A percentile compares a stretch with the other conserved stretches of the same genome.
These are phyloP conservation scores for Macquaria ambigua DNA, from an alignment of 2,113 vertebrate species.

Conservation along the genomic window DNA sequence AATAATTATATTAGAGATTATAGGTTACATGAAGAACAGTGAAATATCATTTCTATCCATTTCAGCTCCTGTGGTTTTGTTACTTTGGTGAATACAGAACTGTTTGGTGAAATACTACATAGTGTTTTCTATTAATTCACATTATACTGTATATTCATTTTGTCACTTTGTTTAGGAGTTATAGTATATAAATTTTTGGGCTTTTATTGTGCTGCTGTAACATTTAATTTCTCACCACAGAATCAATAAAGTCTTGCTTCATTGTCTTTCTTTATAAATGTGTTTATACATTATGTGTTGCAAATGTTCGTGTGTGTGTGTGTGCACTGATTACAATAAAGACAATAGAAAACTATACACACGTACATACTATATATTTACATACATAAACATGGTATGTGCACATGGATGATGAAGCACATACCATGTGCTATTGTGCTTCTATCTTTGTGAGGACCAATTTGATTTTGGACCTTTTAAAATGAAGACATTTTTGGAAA, in stretches of 20 bases:
- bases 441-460: conserved; percentile 19
- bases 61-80: background rate
- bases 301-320: background rate
- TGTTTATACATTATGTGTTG: no score
- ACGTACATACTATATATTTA: background rate
- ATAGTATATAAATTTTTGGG: background rate
- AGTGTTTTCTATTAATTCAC: background rate
- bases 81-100: background rate
- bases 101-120: background rate
- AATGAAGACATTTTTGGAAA: no score
- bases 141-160: background rate
- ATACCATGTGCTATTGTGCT: background rate
- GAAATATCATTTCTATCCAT: background rate
- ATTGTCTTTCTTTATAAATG: no score
- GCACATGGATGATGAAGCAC: no score
- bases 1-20: no score
- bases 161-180: background rate
- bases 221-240: background rate
- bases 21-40: background rate
- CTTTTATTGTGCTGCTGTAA: background rate
- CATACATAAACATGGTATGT: background rate
- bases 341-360: background rate
- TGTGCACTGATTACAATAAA: no score
- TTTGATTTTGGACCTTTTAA: no score
- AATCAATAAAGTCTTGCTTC: background rate